These are phyloP conservation scores for Scomberomorus guttatus DNA, from an alignment of 2,797 vertebrate genomes.

Conservation along the genomic window DNA sequence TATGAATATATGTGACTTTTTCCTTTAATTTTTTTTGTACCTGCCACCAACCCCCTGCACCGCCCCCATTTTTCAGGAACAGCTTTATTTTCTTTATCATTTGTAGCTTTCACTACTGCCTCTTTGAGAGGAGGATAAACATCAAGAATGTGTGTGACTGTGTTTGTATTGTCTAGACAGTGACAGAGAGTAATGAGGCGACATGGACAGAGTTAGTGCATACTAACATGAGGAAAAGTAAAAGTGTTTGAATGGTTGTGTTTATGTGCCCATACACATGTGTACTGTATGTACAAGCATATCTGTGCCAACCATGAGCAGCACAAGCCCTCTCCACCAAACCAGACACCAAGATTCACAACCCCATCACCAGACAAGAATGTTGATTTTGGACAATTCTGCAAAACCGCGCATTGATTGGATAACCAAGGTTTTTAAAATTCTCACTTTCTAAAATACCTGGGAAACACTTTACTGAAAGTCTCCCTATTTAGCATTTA, in stretches of 20 bases:
- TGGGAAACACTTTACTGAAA: too few species aligned
- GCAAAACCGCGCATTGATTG: not conserved
- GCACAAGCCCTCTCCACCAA: not conserved
- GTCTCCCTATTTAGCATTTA: too few species aligned
- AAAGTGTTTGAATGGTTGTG: not conserved
- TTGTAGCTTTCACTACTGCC: not conserved
- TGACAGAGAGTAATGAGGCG: slow-evolving; percentile 16
- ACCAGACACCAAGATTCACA: not conserved
- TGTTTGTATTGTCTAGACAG: not conserved
- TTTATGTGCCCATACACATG: not conserved
- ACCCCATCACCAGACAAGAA: not conserved
- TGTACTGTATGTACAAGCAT: not conserved
- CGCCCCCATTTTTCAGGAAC: too few species aligned
- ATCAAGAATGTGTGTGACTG: not conserved
- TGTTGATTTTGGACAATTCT: not conserved
- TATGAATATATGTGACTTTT: slow-evolving; percentile 13
- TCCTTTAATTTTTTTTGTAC: slow-evolving; percentile 6
- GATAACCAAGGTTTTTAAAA: not conserved
- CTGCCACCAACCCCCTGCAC: not conserved
- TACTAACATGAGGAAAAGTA: not conserved
- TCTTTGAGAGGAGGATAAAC: slow-evolving; percentile 4
- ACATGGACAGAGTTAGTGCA: not conserved
- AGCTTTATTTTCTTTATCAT: slow-evolving; percentile 1
- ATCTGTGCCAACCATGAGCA: not conserved
- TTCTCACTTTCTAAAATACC: too few species aligned